Evolutionary conservation across 2,888 invertebrate species (phyloP), one percentile per base, ranked within the genome.

Genomic region (Sthenelais limicola): DNA sequence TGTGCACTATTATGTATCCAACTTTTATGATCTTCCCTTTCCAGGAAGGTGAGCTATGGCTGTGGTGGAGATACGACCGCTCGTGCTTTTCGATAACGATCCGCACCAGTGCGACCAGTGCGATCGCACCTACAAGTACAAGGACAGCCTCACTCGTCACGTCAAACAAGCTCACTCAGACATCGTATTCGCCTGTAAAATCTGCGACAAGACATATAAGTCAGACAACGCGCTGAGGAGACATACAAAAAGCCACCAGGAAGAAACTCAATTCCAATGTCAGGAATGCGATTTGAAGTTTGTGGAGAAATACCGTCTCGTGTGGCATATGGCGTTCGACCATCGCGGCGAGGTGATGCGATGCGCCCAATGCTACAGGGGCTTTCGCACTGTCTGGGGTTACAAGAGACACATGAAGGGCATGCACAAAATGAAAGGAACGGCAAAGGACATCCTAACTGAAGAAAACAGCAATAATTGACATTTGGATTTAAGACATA

Each of bases 391-490:
- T 3, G 52, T 52, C 21, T 52, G 52, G 52, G 52, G 52, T 24
- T 52, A 52, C 52, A 52, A 52, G 26, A n/a, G 52, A 15, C 52
- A 52, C 52, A 15, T 26, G n/a, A 52, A 52, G 52, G 52, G 24
- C 26, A 26, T 30, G 15, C 52, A 52, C 26, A 26, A 3, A n/a
- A n/a, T n/a, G n/a, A n/a, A n/a, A n/a, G n/a, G n/a, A n/a, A n/a
- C n/a, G n/a, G n/a, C n/a, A n/a, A n/a, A n/a, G n/a, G n/a, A n/a
- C n/a, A n/a, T n/a, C n/a, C n/a, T n/a, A n/a, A n/a, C n/a, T n/a
- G n/a, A n/a, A n/a, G n/a, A n/a, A n/a, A n/a, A n/a, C n/a, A n/a
- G n/a, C n/a, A n/a, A n/a, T n/a, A n/a, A n/a, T n/a, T n/a, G n/a
- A n/a, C n/a, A n/a, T n/a, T n/a, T n/a, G n/a, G n/a, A n/a, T n/a